phyloP scores from a whole-genome alignment of 2,888 invertebrate species.

The Morpho helenor region DNA sequence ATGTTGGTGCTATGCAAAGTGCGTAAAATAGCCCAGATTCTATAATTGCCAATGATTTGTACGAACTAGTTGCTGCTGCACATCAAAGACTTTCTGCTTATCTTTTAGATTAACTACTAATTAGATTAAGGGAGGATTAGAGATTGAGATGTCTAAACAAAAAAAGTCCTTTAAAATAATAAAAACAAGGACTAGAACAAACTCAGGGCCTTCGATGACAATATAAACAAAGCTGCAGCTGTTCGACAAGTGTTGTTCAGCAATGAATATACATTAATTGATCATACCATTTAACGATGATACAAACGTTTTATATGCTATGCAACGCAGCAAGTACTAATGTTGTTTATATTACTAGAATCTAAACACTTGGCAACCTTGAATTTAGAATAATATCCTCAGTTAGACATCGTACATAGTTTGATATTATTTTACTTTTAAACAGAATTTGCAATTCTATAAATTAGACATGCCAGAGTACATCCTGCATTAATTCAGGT shows the following conservation, averaged over 20 bases:
- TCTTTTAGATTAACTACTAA: too few relatives aligned
- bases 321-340: constrained; percentile 4
- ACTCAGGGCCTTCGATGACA: neutral
- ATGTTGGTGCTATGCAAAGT: too few relatives aligned
- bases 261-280: constrained; percentile 17
- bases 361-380: constrained; percentile 15
- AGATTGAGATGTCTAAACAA: neutral
- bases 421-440: neutral
- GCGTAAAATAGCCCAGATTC: too few relatives aligned
- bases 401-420: neutral
- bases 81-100: too few relatives aligned
- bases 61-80: too few relatives aligned
- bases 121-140: neutral
- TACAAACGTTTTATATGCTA: constrained; percentile 17
- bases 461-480: neutral
- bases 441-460: neutral
- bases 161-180: too few relatives aligned
- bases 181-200: too few relatives aligned
- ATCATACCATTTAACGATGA: constrained; percentile 7
- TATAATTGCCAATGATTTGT: too few relatives aligned
- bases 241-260: constrained; percentile 12
- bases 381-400: constrained; percentile 7
- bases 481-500: neutral
- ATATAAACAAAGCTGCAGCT: constrained; percentile 15
- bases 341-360: constrained; percentile 11